Conservation (phyloP, 2,888 invertebrate genomes). For the Megastigmus dorsalis region DNA sequence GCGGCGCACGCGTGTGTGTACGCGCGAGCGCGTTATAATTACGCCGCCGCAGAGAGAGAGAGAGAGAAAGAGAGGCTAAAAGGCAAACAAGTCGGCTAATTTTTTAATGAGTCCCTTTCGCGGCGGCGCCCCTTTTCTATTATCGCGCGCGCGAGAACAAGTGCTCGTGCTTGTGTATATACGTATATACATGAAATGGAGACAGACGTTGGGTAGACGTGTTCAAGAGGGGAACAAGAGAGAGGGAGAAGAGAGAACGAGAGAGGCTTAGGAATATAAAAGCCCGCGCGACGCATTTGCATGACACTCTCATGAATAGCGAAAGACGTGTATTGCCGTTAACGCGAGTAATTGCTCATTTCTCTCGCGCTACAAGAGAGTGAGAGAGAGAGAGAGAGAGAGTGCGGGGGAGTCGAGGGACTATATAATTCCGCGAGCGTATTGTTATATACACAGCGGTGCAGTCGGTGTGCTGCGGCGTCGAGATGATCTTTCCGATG, state of each 20-base stretch:
- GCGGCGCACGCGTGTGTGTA: not conserved
- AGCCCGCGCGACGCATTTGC: constrained; percentile 10
- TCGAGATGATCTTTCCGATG: too few relatives aligned
- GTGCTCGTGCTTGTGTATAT: too few relatives aligned
- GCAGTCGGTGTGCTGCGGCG: not conserved
- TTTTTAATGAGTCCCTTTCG: constrained; percentile 1
- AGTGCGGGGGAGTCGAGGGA: not conserved
- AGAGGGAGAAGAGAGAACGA: not conserved
- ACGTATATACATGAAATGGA: not conserved
- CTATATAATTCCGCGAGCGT: constrained; percentile 9
- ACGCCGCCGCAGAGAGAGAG: not conserved
- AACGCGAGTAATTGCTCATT: constrained; percentile 36
- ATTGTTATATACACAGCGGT: too few relatives aligned
- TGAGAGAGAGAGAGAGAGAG: too few relatives aligned
- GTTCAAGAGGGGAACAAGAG: not conserved
- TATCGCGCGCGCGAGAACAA: not conserved
- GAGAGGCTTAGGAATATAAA: too few relatives aligned
- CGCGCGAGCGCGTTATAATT: not conserved
- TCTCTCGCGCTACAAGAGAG: too few relatives aligned
- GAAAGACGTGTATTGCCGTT: not conserved
- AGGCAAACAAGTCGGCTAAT: constrained; percentile 26
- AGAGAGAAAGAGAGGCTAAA: not conserved
- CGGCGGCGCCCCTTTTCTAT: not conserved
- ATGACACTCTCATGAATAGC: constrained; percentile 19
- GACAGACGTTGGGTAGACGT: too few relatives aligned